Evolutionary conservation across 2,888 invertebrate species (phyloP).

Genomic region (Drosophila merina): DNA sequence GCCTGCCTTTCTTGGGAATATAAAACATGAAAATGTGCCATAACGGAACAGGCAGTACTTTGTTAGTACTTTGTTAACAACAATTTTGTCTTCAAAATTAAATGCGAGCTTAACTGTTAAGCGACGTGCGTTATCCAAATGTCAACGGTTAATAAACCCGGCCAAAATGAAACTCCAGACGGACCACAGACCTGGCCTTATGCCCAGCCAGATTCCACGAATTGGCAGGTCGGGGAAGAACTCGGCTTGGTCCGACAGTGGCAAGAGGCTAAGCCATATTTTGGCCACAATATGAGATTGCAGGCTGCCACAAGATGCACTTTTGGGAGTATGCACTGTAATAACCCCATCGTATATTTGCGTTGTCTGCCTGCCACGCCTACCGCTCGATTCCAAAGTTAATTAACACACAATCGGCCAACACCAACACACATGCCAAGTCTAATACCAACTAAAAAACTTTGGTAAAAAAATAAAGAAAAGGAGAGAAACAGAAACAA

Average conservation of each 20-base stretch:
- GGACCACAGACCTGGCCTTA: conserved; percentile 16
- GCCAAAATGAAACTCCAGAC: conserved; percentile 25
- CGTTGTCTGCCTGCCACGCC: conserved; percentile 46
- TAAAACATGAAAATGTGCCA: conserved; percentile 69
- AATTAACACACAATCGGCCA: conserved; percentile 76
- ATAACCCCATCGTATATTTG: conserved; percentile 29
- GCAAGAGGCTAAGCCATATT: conserved; percentile 7
- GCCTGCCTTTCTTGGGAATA: conserved; percentile 65
- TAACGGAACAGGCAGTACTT: conserved; percentile 55
- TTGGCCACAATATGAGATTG: neutral
- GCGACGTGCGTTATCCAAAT: conserved; percentile 70
- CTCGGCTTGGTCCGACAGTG: conserved; percentile 43
- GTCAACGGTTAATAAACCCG: conserved; percentile 72
- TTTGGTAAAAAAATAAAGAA: conserved; percentile 45
- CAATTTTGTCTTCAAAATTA: conserved; percentile 38
- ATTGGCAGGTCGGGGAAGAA: conserved; percentile 37
- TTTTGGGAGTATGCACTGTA: conserved; percentile 23
- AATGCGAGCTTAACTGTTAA: conserved; percentile 61
- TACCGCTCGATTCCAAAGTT: conserved; percentile 58
- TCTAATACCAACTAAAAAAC: conserved; percentile 14
- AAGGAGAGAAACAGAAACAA: conserved; percentile 30
- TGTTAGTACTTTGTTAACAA: conserved; percentile 24
- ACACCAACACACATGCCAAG: conserved; percentile 41
- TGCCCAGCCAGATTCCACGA: conserved; percentile 43
- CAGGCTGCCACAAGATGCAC: neutral